Evolutionary conservation across 2,888 invertebrate genomes (phyloP), one percentile per base, ranked within the genome.

Genomic region (Sinelater perroti): DNA sequence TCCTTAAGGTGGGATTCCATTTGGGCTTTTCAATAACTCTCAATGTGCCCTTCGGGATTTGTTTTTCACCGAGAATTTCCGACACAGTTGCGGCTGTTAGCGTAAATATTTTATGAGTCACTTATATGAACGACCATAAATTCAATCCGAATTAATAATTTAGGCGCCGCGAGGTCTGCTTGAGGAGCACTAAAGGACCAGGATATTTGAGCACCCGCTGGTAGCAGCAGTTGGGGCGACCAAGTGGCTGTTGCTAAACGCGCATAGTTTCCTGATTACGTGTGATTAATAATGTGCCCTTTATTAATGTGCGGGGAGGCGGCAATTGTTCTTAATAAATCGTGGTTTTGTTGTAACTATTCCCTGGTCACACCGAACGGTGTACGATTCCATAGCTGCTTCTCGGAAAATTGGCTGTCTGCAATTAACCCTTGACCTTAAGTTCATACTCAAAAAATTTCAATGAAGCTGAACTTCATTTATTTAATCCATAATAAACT

Each of bases 201-300:
- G 7, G 14, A 6, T 24, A 24, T 24, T 24, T 24, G 21, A 6
- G 14, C 24, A 38, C 24, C 26, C 13, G 40, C 8, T 13, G 24
- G 40, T 24, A 14, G 24, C 24, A 24, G 14, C 14, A 40, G 8
- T 24, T 14, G 28, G 50, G 28, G 36, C 50, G 50, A 50, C 50
- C 50, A 50, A 20, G 16, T 10, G 38, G 28, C 26, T 28, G 33
- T 28, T 13, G 14, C 28, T 50, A 50, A 50, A 50, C 38, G 50
- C 38, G 50, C 16, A 24, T 36, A 50, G 26, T 50, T 50, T 38
- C 44, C 18, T 44, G 44, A 44, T 44, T 30, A 30, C 28, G 44
- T 18, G 38, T 50, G 38, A 50, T 50, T 50, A 50, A 50, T 50
- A 38, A 38, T 50, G 33, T 13, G 38, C 36, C 50, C 38, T 18